Conservation (phyloP, 2,888 invertebrate species). For the Melinaea marsaeus region DNA sequence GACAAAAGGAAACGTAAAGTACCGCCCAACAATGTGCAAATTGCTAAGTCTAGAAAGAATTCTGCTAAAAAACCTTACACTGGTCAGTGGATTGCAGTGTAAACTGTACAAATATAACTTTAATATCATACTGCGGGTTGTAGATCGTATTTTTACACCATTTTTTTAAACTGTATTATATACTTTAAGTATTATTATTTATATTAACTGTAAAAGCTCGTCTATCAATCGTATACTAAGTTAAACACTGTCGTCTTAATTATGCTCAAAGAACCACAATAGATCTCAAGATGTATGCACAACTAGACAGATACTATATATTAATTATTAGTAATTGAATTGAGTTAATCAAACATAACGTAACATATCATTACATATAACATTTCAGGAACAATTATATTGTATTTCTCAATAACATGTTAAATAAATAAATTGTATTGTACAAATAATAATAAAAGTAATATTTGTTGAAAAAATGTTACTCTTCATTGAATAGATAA, state of each 20-base stretch:
- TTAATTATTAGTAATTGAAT: constrained; percentile 31
- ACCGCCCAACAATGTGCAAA: constrained; percentile 61
- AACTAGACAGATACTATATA: constrained; percentile 20
- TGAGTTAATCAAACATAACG: constrained; percentile 26
- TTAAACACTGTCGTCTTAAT: neutral
- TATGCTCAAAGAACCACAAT: neutral
- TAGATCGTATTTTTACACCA: constrained; percentile 41
- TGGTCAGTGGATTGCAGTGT: constrained; percentile 55
- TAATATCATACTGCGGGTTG: constrained; percentile 57
- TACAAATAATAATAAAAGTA: too few relatives aligned
- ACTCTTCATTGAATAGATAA: too few relatives aligned
- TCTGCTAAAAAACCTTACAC: constrained; percentile 48
- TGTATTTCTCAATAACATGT: constrained; percentile 6
- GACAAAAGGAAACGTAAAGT: constrained; percentile 62
- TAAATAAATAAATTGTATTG: too few relatives aligned
- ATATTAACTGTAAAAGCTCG: too few relatives aligned
- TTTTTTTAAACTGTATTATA: constrained; percentile 23
- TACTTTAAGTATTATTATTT: neutral
- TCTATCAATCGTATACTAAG: too few relatives aligned
- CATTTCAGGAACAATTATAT: constrained; percentile 24
- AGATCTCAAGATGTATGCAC: constrained; percentile 4
- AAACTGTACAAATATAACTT: constrained; percentile 66
- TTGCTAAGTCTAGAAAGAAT: constrained; percentile 53
- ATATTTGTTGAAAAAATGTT: too few relatives aligned
- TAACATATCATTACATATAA: neutral